These are phyloP conservation scores for Neoascia interrupta DNA, from an alignment of 2,888 invertebrate genomes.

Conservation along the genomic window DNA sequence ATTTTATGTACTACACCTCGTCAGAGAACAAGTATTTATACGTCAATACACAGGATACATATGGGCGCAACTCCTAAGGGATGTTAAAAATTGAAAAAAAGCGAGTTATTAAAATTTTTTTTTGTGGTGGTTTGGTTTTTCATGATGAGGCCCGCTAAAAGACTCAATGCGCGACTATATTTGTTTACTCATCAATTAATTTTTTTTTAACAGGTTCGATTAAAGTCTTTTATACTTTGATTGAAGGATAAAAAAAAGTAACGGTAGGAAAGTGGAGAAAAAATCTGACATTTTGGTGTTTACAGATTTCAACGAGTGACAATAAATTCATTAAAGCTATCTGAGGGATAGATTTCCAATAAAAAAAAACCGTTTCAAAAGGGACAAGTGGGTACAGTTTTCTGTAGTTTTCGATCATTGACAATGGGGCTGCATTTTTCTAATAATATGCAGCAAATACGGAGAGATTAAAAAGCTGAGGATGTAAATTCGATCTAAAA, in stretches of 20 bases:
- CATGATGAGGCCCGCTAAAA: slow-evolving; percentile 32
- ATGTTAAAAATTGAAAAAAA: slow-evolving; percentile 11
- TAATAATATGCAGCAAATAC: no score
- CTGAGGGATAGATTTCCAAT: no score
- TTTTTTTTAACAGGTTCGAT: slow-evolving; percentile 22
- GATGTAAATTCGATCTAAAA: no score
- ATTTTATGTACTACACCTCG: slow-evolving; percentile 65
- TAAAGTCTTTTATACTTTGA: slow-evolving; percentile 61
- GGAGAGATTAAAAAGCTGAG: no score
- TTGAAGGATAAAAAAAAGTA: slow-evolving; percentile 54
- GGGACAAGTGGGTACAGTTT: no score
- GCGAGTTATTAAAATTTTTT: slow-evolving; percentile 49
- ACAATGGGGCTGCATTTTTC: no score
- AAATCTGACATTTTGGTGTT: slow-evolving; percentile 29
- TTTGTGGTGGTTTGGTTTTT: neutral
- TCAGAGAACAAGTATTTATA: slow-evolving; percentile 44
- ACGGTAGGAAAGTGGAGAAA: neutral
- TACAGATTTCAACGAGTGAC: slow-evolving; percentile 63
- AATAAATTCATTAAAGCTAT: slow-evolving; percentile 80
- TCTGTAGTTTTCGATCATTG: no score
- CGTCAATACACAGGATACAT: slow-evolving; percentile 17
- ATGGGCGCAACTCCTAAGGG: slow-evolving; percentile 35
- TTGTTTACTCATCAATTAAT: slow-evolving; percentile 66
- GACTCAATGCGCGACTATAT: slow-evolving; percentile 35
- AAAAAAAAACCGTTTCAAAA: no score